Base-by-base conservation (phyloP, 1,140 invertebrate genomes). In the Sitodiplosis mosellana region DNA sequence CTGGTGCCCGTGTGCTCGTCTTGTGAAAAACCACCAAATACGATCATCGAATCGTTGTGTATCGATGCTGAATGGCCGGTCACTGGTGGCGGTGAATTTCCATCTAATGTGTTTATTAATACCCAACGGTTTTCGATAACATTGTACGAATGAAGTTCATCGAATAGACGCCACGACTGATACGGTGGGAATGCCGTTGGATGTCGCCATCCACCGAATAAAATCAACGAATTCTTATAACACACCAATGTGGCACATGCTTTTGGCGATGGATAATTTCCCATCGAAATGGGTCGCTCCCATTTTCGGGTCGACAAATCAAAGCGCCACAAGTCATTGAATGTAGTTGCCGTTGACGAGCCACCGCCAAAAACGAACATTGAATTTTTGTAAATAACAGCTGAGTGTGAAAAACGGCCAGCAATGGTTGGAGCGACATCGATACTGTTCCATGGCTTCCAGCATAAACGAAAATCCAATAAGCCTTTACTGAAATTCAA, bases 331-430 rank as follows among this genome's bases (percentile, higher is more conserved):
- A 98, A 70, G 70, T 98, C 93, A 73, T 98, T 97, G 57, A 96
- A 97, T 10, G 92, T 90, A 17, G 93, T 96, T 55, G 81, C 83
- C 34, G 86, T 83, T 27, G 84, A 83, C 55, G 88, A 94, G 1
- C 93, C 93, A 22, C 92, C 92, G 43, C 92, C 92, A 76, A 96
- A 96, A 27, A 96, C 77, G 64, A 88, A 96, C 87, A 96, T 87
- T 2, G 75, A 81, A 65, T 85, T 84, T 44, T 77, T 75, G 61
- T 80, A 74, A 48, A 83, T 78, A 58, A 83, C 90, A 40, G 89
- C 85, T 52, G 87, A 80, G 73, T 95, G 91, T 1, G 89, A 92
- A 68, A 90, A 92, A 51, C 91, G 72, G 63, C 87, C 87, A 3
- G 85, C 80, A 52, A 94, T 91, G 15, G 75, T 77, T 15, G 77